A percentile compares a stretch with the other conserved stretches of the same genome.
Evolutionary conservation across 2,797 vertebrate genomes (phyloP).

Genomic region (Schizopygopsis malacanthus): DNA sequence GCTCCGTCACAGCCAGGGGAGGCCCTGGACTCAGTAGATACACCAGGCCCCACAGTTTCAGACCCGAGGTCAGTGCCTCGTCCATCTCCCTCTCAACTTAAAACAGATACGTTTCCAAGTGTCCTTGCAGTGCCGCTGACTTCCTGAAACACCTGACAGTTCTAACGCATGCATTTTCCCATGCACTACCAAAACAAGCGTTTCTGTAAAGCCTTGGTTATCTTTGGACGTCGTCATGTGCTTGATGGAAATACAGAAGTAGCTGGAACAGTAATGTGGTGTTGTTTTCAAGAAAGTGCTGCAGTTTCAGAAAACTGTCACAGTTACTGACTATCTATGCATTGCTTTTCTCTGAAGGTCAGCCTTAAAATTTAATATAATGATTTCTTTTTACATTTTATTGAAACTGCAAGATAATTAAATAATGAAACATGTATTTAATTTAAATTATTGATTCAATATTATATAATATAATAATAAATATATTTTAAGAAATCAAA

Average conservation of each 20-base stretch:
- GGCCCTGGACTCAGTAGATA: conserved; percentile 89
- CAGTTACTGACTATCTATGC: background rate
- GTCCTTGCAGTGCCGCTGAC: conserved; percentile 28
- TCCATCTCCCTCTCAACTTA: conserved; percentile 69
- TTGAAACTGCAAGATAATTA: background rate
- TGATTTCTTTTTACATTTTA: too few relatives aligned
- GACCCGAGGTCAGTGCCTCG: conserved; percentile 92
- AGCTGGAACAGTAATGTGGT: background rate
- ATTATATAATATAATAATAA: background rate
- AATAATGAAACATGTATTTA: background rate
- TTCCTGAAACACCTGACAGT: background rate
- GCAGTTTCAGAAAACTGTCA: background rate
- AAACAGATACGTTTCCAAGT: conserved; percentile 53
- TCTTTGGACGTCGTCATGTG: background rate
- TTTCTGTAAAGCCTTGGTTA: conserved; percentile 12
- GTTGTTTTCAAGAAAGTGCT: background rate
- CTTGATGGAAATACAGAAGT: background rate
- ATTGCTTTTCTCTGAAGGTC: background rate
- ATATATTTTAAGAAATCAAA: background rate
- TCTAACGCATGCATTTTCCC: background rate
- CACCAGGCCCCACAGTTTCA: conserved; percentile 91
- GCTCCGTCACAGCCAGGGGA: conserved; percentile 85
- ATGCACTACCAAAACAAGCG: background rate
- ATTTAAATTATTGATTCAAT: background rate
- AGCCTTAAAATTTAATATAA: background rate